Evolutionary conservation across 2,888 invertebrate species (phyloP).

Genomic region (Leptinotarsa haldemani): DNA sequence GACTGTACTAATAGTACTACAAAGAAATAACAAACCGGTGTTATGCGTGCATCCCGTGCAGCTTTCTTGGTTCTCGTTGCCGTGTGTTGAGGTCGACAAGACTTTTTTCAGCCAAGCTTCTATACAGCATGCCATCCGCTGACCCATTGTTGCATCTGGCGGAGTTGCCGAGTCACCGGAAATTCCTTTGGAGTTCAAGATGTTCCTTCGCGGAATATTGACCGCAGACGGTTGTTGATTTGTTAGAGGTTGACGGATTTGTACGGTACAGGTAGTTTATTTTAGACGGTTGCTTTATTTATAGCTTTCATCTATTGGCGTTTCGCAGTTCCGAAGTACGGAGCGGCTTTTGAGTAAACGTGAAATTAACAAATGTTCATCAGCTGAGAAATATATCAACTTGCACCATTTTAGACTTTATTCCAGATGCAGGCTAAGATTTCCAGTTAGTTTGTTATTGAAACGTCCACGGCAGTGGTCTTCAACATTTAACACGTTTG

Average conservation of each 20-base stretch:
- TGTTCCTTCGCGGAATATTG: conserved; percentile 10
- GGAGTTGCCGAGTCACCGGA: conserved; percentile 28
- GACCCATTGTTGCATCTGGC: conserved; percentile 50
- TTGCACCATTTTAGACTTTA: too few relatives aligned
- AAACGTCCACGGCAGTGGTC: too few relatives aligned
- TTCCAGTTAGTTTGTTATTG: too few relatives aligned
- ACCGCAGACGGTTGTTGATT: not conserved
- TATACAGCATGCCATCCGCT: conserved; percentile 44
- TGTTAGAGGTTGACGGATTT: conserved; percentile 8
- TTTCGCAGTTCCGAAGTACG: not conserved
- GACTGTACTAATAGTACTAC: conserved; percentile 14
- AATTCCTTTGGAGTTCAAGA: conserved; percentile 11
- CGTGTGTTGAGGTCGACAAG: conserved; percentile 36
- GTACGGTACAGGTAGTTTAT: conserved; percentile 1
- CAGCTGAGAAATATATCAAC: too few relatives aligned
- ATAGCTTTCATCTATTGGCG: not conserved
- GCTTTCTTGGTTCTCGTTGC: conserved; percentile 20
- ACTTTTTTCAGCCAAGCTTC: conserved; percentile 30
- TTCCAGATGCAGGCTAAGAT: too few relatives aligned
- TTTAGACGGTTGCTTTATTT: not conserved
- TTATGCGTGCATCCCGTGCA: conserved; percentile 33
- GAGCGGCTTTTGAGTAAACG: not conserved
- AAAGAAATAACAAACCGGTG: conserved; percentile 34
- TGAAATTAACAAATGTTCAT: not conserved
- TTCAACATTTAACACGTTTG: too few relatives aligned